Evolutionary conservation across 1,140 invertebrate species (phyloP), one percentile per base, ranked within the genome.

Genomic region (Drosophila quadrilineata): DNA sequence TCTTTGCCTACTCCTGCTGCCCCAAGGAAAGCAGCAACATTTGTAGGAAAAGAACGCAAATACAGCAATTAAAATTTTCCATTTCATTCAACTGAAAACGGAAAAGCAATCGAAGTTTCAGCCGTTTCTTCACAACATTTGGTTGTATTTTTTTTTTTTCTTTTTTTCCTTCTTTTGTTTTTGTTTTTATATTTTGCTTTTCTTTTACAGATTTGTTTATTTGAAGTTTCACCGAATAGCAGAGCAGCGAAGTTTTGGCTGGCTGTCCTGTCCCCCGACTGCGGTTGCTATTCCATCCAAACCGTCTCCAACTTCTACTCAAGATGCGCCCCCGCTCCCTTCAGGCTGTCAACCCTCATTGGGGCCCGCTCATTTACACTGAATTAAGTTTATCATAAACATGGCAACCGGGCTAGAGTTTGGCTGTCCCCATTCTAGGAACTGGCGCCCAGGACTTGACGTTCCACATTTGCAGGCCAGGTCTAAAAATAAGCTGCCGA

Each of bases 41-140:
- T 2, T 3, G 16, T 3, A 31, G 6, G 9, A 3, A 58, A n/a
- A 40, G 26, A 33, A 38, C 22, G 17, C 9, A 45, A 6, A 19
- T 31, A 59, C 14, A 85, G 85, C 85, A 88, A 88, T 88, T 88
- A 88, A 88, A 88, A 88, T 88, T 76, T 88, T 88, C 85, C 85
- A 88, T 85, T 85, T 85, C 85, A 85, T 69, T 87, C 85, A 84
- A 88, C 85, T 62, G 69, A 52, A 85, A 85, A 79, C 43, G 60
- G 9, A 79, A 59, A 60, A 58, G 62, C 59, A 28, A 68, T 62
- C 56, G 64, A 62, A 80, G 71, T 85, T 86, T 75, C 40, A 48
- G 58, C 49, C 40, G 45, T 59, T 59, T 54, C 45, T 66, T 40
- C 40, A 64, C 63, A 63, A 52, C 50, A 43, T 43, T 54, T 12